phyloP scores from a whole-genome alignment of 2,888 invertebrate species.

The Drosophila peninsularis region DNA sequence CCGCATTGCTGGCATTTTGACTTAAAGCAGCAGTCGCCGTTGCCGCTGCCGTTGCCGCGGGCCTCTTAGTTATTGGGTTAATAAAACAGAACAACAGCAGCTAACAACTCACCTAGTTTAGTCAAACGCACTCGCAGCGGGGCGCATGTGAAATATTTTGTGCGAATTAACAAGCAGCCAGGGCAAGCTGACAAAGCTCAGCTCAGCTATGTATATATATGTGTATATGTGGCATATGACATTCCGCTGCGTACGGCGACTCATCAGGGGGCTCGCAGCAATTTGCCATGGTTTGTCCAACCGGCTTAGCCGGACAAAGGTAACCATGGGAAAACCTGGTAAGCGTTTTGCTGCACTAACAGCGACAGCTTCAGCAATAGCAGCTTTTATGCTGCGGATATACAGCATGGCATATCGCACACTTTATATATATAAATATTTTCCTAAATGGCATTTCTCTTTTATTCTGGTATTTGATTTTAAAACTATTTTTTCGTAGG shows the following conservation, averaged over 20 bases:
- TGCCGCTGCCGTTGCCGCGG: slow-evolving; percentile 31
- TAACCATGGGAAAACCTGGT: slow-evolving; percentile 61
- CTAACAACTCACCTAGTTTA: slow-evolving; percentile 63
- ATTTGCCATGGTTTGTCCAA: slow-evolving; percentile 18
- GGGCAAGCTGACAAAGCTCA: slow-evolving; percentile 23
- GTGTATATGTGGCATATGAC: slow-evolving; percentile 23
- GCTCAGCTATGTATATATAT: slow-evolving; percentile 13
- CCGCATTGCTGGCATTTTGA: slow-evolving; percentile 72
- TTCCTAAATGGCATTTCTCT: neutral
- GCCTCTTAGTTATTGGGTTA: slow-evolving; percentile 76
- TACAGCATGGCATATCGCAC: neutral
- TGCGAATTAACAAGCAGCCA: slow-evolving; percentile 70
- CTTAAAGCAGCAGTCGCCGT: slow-evolving; percentile 50
- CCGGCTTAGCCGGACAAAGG: slow-evolving; percentile 56
- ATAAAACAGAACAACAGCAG: slow-evolving; percentile 66
- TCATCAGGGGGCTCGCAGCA: neutral
- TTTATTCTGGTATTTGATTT: neutral
- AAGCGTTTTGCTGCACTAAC: slow-evolving; percentile 18
- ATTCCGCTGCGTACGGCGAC: slow-evolving; percentile 5
- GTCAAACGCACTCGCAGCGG: slow-evolving; percentile 33
- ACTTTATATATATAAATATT: neutral
- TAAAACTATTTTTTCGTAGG: too few relatives aligned
- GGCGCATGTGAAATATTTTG: slow-evolving; percentile 69
- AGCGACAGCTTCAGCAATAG: neutral
- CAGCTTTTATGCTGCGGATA: neutral